These are phyloP conservation scores for Chymomyza costata DNA, from an alignment of 1,140 invertebrate genomes.

Conservation along the genomic window DNA sequence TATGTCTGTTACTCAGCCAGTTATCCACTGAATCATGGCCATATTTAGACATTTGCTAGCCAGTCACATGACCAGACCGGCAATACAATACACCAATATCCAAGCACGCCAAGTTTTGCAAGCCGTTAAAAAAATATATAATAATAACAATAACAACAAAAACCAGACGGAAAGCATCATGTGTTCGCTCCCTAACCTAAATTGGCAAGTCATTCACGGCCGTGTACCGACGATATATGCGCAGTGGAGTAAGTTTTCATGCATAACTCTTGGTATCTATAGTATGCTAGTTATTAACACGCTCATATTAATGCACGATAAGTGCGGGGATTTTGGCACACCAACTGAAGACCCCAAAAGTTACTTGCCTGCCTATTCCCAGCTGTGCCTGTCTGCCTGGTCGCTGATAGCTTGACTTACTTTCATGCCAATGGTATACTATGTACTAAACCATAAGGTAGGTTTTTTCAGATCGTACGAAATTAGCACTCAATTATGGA, in stretches of 20 bases:
- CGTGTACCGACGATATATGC: slow-evolving; percentile 1
- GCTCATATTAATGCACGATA: slow-evolving; percentile 60
- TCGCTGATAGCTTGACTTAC: no score
- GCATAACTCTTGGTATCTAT: slow-evolving; percentile 20
- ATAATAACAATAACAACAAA: no score
- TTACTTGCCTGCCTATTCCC: no score
- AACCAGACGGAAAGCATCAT: no score
- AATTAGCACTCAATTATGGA: slow-evolving; percentile 68
- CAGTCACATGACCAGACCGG: slow-evolving; percentile 59
- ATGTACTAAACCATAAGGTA: no score
- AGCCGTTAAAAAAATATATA: no score
- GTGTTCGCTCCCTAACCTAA: slow-evolving; percentile 57
- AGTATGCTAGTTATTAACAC: slow-evolving; percentile 49
- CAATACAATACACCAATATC: no score
- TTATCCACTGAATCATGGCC: slow-evolving; percentile 26
- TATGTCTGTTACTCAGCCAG: background rate
- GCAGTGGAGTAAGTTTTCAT: slow-evolving; percentile 5
- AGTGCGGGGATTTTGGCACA: slow-evolving; percentile 43
- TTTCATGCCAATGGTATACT: no score
- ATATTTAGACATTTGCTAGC: slow-evolving; percentile 65
- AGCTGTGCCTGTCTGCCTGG: no score
- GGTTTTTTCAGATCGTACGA: no score
- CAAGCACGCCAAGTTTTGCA: slow-evolving; percentile 18
- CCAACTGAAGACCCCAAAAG: no score
- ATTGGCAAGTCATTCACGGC: slow-evolving; percentile 52